Percentiles rank a stretch among this genome's conserved stretches.
Conservation (phyloP, 2,888 invertebrate genomes). For the Sepiola atlantica region DNA sequence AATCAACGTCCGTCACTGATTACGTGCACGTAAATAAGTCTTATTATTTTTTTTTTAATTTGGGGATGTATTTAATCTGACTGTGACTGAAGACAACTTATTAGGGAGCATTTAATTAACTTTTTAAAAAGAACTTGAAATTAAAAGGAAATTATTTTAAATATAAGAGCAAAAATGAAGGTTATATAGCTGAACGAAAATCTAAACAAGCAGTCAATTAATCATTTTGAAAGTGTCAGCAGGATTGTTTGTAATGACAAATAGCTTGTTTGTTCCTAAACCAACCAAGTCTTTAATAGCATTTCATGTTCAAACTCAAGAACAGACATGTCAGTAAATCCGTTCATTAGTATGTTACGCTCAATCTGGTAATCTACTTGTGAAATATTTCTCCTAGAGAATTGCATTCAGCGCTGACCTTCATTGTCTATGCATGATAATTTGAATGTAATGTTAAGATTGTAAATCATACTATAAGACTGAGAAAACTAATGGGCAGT, state of each 20-base stretch:
- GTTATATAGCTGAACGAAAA: too few relatives aligned
- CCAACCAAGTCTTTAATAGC: background rate
- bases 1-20: too few relatives aligned
- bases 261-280: too few relatives aligned
- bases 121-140: background rate
- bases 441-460: too few relatives aligned
- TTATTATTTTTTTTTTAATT: background rate
- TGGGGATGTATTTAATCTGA: background rate
- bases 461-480: too few relatives aligned
- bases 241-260: background rate
- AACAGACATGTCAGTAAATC: background rate
- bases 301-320: background rate
- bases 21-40: too few relatives aligned
- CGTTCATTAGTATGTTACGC: background rate
- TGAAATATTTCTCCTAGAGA: too few relatives aligned
- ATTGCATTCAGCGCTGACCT: too few relatives aligned
- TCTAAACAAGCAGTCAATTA: background rate
- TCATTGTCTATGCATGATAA: too few relatives aligned
- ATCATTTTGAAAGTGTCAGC: background rate
- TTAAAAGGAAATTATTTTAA: too few relatives aligned
- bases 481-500: too few relatives aligned
- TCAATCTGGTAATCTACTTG: background rate
- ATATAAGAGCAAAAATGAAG: too few relatives aligned
- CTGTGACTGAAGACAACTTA: background rate
- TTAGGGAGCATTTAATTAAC: background rate